A percentile compares a stretch with the other conserved stretches of the same genome.
These are phyloP conservation scores for Corythucha ciliata DNA, from an alignment of 2,888 invertebrate genomes.

Conservation along the genomic window DNA sequence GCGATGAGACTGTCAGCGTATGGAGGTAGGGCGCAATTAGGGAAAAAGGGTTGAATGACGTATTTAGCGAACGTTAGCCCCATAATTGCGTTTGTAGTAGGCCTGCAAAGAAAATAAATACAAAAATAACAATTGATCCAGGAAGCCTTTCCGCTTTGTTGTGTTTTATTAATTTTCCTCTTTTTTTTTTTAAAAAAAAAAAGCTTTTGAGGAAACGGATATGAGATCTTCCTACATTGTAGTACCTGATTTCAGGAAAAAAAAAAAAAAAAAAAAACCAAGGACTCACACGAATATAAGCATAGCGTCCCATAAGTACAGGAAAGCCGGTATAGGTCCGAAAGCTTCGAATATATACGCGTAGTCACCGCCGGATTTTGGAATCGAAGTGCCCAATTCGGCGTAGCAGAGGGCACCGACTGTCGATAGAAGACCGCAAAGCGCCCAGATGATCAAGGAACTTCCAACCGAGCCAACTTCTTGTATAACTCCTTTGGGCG, in stretches of 20 bases:
- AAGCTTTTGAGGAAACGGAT: not conserved
- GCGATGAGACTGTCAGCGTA: conserved; percentile 63
- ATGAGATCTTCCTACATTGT: not conserved
- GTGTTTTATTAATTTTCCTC: not conserved
- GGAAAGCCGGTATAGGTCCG: conserved; percentile 82
- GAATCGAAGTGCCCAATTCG: conserved; percentile 81
- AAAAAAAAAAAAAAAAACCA: not conserved
- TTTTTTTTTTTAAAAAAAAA: conserved; percentile 23
- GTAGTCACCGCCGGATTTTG: conserved; percentile 94
- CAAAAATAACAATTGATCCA: not conserved
- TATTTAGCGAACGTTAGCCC: conserved; percentile 89
- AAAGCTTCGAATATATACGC: conserved; percentile 90
- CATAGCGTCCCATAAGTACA: conserved; percentile 96
- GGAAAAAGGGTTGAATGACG: conserved; percentile 78
- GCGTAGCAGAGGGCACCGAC: conserved; percentile 95
- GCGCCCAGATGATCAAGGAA: conserved; percentile 76
- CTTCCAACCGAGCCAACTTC: conserved; percentile 86
- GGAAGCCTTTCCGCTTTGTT: not conserved
- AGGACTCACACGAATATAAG: conserved; percentile 89
- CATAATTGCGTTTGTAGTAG: conserved; percentile 95
- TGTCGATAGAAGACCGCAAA: conserved; percentile 81
- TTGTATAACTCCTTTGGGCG: conserved; percentile 84
- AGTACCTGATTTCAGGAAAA: not conserved
- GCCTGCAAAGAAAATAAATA: conserved; percentile 49
- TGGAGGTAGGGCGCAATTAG: conserved; percentile 61